These are phyloP conservation scores for Phocoena sinus DNA, from an alignment of 2,113 vertebrate species.

Conservation along the genomic window DNA sequence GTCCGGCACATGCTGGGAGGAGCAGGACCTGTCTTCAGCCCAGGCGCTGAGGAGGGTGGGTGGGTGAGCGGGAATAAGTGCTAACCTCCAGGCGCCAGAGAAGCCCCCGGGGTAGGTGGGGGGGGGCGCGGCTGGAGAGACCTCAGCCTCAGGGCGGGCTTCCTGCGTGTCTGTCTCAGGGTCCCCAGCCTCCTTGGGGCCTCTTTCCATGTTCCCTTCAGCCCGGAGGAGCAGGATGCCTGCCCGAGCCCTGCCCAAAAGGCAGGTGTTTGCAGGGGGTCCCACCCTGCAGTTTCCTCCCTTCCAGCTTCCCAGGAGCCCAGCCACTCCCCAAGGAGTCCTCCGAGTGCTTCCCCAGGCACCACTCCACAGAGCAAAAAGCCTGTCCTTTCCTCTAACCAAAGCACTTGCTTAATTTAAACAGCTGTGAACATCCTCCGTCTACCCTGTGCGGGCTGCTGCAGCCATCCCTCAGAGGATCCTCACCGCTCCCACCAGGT, in stretches of 20 bases:
- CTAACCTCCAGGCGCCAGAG: no score
- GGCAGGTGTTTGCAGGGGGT: accelerated
- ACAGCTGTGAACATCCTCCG: neutral
- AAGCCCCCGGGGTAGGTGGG: no score
- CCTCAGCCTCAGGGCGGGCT: neutral
- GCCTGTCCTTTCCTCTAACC: neutral
- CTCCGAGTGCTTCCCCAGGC: neutral
- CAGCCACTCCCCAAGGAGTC: neutral
- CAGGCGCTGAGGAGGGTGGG: neutral
- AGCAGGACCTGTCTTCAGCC: neutral
- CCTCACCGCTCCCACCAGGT: neutral
- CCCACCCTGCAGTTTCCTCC: no score
- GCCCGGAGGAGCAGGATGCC: neutral
- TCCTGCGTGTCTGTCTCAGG: neutral
- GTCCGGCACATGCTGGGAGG: neutral
- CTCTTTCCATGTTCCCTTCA: neutral
- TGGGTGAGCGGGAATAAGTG: accelerated
- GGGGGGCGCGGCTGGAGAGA: neutral
- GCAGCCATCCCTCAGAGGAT: neutral
- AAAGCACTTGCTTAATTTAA: neutral
- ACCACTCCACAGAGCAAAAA: neutral
- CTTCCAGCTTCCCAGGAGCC: neutral
- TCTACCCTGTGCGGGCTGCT: accelerated
- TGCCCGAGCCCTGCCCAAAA: neutral
- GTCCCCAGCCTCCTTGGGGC: neutral